Evolutionary conservation across 1,140 invertebrate genomes (phyloP).

Genomic region (Choristoneura fumiferana): DNA sequence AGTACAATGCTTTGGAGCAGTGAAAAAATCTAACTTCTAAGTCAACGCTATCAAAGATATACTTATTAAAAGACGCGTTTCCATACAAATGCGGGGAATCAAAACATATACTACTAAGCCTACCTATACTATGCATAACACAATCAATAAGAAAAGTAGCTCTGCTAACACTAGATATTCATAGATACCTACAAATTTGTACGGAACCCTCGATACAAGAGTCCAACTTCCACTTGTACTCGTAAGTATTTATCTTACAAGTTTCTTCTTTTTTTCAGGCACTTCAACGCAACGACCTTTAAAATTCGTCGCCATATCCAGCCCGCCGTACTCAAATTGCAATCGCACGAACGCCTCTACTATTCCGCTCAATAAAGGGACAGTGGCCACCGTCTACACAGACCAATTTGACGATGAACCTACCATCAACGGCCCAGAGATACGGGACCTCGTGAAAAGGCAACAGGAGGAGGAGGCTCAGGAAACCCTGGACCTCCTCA

Average conservation of each 20-base stretch:
- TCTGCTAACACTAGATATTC: too few relatives aligned
- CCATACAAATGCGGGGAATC: too few relatives aligned
- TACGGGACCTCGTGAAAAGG: conserved; percentile 54
- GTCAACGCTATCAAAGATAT: too few relatives aligned
- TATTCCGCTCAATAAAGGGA: conserved; percentile 57
- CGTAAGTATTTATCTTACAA: conserved; percentile 12
- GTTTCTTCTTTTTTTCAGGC: conserved; percentile 38
- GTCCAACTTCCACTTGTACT: too few relatives aligned
- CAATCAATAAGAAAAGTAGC: too few relatives aligned
- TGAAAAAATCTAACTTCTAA: too few relatives aligned
- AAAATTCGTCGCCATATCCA: conserved; percentile 63
- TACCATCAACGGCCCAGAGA: conserved; percentile 53
- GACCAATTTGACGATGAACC: conserved; percentile 62
- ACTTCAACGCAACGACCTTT: conserved; percentile 31
- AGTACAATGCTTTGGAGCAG: too few relatives aligned
- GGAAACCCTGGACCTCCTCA: conserved; percentile 57
- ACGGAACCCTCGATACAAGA: too few relatives aligned
- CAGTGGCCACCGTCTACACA: conserved; percentile 61
- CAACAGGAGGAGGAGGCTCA: conserved; percentile 63
- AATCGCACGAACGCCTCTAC: conserved; percentile 35
- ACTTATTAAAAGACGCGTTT: too few relatives aligned
- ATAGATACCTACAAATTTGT: too few relatives aligned
- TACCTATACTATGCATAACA: too few relatives aligned
- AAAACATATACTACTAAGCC: too few relatives aligned
- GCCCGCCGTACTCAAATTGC: conserved; percentile 60